Evolutionary conservation across 2,113 vertebrate species (phyloP).

Genomic region (Urocolius indicus): DNA sequence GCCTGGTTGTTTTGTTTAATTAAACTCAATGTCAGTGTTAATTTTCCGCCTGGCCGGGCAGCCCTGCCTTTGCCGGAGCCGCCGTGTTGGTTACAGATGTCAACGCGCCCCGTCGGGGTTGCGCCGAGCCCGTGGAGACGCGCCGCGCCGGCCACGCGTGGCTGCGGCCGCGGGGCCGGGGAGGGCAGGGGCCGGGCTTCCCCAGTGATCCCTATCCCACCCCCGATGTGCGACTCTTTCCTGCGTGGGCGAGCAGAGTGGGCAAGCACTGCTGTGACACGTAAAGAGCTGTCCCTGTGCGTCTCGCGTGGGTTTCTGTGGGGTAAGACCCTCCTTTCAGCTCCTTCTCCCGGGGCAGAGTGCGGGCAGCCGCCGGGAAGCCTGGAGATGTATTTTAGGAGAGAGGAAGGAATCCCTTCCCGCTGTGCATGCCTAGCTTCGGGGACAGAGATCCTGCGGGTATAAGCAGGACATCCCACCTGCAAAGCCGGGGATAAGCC

Average conservation of each 20-base stretch:
- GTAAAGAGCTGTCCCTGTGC: not conserved
- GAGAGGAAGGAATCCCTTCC: not conserved
- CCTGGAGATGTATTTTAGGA: not conserved
- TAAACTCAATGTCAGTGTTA: slow-evolving; percentile 77
- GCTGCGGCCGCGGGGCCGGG: not conserved
- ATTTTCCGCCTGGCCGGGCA: slow-evolving; percentile 72
- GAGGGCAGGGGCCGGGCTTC: not conserved
- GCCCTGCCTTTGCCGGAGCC: slow-evolving; percentile 65
- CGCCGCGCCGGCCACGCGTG: not conserved
- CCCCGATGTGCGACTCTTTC: not conserved
- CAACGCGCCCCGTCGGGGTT: slow-evolving; percentile 54
- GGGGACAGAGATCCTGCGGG: not conserved
- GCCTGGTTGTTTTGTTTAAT: slow-evolving; percentile 75
- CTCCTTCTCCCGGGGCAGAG: too few relatives aligned
- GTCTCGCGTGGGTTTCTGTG: not conserved
- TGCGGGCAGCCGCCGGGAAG: rapidly evolving
- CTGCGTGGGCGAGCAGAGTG: not conserved
- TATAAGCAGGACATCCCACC: not conserved
- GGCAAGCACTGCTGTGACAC: rapidly evolving
- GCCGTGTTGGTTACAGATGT: slow-evolving; percentile 68
- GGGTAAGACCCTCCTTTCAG: not conserved
- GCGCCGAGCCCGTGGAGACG: not conserved
- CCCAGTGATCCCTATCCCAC: rapidly evolving
- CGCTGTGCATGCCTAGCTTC: not conserved
- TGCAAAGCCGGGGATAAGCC: not conserved